Evolutionary conservation across 2,113 vertebrate genomes (phyloP).

Genomic region (Archocentrus centrarchus): DNA sequence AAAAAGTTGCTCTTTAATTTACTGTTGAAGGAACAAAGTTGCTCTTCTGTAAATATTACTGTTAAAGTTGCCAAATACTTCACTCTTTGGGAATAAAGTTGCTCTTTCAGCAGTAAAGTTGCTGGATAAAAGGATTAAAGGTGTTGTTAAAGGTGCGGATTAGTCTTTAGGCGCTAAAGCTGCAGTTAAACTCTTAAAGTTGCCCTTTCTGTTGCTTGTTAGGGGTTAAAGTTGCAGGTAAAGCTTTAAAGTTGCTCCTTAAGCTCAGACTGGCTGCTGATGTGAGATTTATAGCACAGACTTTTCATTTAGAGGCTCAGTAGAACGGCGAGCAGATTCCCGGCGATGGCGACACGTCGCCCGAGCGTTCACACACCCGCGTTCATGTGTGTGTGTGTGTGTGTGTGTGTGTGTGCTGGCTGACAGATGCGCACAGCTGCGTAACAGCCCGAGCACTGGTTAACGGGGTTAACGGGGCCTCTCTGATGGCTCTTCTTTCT

Average conservation of each 20-base stretch:
- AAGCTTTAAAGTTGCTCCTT: background rate
- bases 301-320: accelerated
- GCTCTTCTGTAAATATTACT: background rate
- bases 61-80: background rate
- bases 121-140: background rate
- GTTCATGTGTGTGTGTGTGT: background rate
- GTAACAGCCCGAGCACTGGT: background rate
- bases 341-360: background rate
- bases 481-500: background rate
- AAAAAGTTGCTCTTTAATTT: too few relatives aligned
- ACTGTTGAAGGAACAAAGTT: background rate
- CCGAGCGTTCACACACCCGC: background rate
- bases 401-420: background rate
- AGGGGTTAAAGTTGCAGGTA: accelerated
- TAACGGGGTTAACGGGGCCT: background rate
- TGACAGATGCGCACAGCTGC: background rate
- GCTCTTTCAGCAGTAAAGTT: accelerated
- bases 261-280: accelerated
- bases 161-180: background rate
- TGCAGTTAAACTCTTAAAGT: background rate
- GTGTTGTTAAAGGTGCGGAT: background rate
- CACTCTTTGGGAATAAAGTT: background rate
- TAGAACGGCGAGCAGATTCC: background rate
- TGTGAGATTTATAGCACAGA: too few relatives aligned
- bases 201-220: background rate